A percentile compares a stretch with the other conserved stretches of the same genome.
Conservation (phyloP, 2,888 invertebrate species). For the Latrodectus elegans region DNA sequence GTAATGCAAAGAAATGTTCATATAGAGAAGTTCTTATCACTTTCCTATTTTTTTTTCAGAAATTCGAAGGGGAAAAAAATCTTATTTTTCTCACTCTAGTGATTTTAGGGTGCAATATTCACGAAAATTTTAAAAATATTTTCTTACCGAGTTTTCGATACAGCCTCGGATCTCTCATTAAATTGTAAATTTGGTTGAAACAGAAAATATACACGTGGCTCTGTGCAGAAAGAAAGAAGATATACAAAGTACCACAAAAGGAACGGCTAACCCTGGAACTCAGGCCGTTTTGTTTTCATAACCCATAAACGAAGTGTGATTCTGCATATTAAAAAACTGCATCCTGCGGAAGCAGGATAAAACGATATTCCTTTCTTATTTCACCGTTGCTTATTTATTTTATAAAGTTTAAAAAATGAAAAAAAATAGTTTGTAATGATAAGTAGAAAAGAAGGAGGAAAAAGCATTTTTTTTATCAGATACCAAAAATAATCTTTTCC, state of each 20-base stretch:
- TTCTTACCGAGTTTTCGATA: neutral
- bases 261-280: too few species aligned
- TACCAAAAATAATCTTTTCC: neutral
- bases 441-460: neutral
- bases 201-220: neutral
- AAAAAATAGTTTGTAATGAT: neutral
- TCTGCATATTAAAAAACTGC: neutral
- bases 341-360: neutral
- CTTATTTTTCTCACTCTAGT: neutral
- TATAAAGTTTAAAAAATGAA: neutral
- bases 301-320: constrained; percentile 2
- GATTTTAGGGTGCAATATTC: neutral
- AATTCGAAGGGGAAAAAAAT: neutral
- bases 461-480: neutral
- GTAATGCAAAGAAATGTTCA: too few species aligned
- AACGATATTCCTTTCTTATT: neutral
- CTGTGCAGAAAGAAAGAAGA: too few species aligned
- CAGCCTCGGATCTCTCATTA: neutral
- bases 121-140: neutral
- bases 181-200: neutral
- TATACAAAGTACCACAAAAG: too few species aligned
- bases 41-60: too few species aligned
- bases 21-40: too few species aligned
- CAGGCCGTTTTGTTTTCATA: neutral
- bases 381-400: neutral